Evolutionary conservation across 2,113 vertebrate genomes (phyloP).

Genomic region (Octodon degus): DNA sequence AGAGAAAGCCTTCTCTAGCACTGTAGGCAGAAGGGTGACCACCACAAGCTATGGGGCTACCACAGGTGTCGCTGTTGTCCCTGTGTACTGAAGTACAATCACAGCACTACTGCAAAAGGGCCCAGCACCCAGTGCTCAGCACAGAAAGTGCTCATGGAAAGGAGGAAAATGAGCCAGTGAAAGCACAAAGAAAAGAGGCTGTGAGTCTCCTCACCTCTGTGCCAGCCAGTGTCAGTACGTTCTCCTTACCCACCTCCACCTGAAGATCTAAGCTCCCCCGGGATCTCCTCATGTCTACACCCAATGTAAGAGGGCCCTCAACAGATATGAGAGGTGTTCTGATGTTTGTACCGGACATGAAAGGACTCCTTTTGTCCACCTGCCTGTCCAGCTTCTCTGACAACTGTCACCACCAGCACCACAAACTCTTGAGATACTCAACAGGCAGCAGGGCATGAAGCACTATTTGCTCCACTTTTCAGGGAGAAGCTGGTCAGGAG

Average conservation of each 20-base stretch:
- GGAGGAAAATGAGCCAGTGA: neutral
- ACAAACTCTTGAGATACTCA: neutral
- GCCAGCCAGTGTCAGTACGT: accelerated
- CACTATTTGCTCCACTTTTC: accelerated
- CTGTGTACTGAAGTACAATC: neutral
- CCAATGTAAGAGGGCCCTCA: neutral
- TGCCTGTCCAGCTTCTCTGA: neutral
- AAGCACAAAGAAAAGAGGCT: neutral
- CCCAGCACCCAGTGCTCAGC: neutral
- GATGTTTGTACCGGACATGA: neutral
- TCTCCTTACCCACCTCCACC: neutral
- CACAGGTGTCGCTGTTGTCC: neutral
- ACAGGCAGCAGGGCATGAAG: accelerated
- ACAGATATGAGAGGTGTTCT: neutral
- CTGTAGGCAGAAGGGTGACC: neutral
- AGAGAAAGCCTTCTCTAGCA: neutral
- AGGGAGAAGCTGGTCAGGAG: neutral
- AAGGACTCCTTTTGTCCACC: neutral
- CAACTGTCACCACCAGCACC: neutral
- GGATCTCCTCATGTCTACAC: neutral
- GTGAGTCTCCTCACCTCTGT: accelerated
- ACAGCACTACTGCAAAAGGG: neutral
- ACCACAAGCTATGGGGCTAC: neutral
- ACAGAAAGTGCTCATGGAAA: neutral
- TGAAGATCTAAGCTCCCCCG: neutral